These are phyloP conservation scores for Xanthorhoe spadicearia DNA, from an alignment of 2,888 invertebrate genomes.

Conservation along the genomic window DNA sequence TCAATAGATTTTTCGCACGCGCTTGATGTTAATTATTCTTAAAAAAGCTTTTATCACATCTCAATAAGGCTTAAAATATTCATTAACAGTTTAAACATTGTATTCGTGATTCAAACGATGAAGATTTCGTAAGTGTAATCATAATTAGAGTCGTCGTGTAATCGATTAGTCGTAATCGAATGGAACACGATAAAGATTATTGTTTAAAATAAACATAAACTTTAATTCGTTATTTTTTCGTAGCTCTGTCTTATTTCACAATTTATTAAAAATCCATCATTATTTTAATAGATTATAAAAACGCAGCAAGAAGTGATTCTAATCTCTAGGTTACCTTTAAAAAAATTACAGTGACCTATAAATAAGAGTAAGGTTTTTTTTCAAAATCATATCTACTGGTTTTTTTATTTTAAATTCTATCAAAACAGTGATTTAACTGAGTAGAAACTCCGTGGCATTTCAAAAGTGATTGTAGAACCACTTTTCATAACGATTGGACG, in stretches of 20 bases:
- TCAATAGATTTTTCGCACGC: constrained; percentile 72
- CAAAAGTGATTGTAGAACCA: constrained; percentile 9
- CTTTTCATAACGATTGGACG: constrained; percentile 11
- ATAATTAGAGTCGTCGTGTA: constrained; percentile 28
- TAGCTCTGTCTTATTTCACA: not conserved
- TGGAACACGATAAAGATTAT: constrained; percentile 18
- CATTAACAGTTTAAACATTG: constrained; percentile 3
- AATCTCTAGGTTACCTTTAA: too few relatives aligned
- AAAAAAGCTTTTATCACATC: constrained; percentile 29
- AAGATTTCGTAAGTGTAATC: constrained; percentile 40
- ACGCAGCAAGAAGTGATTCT: too few relatives aligned
- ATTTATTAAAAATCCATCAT: too few relatives aligned
- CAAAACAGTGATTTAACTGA: not conserved
- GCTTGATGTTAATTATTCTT: constrained; percentile 45
- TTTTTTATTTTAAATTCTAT: too few relatives aligned
- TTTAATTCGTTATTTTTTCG: not conserved
- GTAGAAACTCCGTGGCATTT: constrained; percentile 1
- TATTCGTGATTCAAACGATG: constrained; percentile 30
- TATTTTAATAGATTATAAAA: too few relatives aligned
- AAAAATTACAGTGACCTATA: too few relatives aligned
- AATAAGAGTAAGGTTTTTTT: too few relatives aligned
- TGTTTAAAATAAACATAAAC: constrained; percentile 2
- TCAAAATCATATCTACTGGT: too few relatives aligned
- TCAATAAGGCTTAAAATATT: constrained; percentile 19
- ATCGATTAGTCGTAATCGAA: constrained; percentile 26